phyloP scores from a whole-genome alignment of 1,140 invertebrate genomes.

The Geopemphigus sp. region DNA sequence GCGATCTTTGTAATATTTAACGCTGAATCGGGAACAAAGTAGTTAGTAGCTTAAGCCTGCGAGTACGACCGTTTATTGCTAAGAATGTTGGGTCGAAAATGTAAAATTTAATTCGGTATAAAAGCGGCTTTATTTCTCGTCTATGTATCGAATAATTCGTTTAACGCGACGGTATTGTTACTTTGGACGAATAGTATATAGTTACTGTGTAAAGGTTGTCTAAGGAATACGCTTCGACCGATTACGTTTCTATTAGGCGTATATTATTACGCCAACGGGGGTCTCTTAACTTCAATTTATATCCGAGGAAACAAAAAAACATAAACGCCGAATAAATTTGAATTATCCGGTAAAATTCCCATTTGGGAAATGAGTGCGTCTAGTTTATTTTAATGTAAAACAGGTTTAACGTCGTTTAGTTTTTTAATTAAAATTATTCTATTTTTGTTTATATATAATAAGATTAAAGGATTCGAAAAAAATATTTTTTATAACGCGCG shows the following conservation, averaged over 20 bases:
- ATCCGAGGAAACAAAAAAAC: not conserved
- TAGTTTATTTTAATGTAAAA: slow-evolving; percentile 1
- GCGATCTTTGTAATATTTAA: not conserved
- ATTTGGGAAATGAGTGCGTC: not conserved
- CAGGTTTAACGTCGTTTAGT: not conserved
- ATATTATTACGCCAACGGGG: slow-evolving; percentile 5
- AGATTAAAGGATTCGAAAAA: too few species aligned
- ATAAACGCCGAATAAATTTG: not conserved
- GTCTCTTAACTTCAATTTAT: slow-evolving; percentile 14
- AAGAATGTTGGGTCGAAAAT: not conserved
- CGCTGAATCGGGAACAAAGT: not conserved
- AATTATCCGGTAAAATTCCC: not conserved
- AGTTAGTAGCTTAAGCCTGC: not conserved
- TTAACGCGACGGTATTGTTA: slow-evolving; percentile 5
- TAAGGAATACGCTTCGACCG: slow-evolving; percentile 21
- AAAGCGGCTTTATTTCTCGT: slow-evolving; percentile 31
- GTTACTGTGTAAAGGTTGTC: slow-evolving; percentile 2
- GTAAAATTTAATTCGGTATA: slow-evolving; percentile 27
- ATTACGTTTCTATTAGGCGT: slow-evolving; percentile 26
- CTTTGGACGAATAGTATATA: slow-evolving; percentile 8
- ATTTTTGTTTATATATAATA: too few species aligned
- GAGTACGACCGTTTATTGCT: not conserved
- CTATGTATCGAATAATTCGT: slow-evolving; percentile 12
- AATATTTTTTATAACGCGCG: not conserved
- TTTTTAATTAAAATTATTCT: too few species aligned